These are phyloP conservation scores for Barypeithes pellucidus DNA, from an alignment of 2,888 invertebrate genomes.

Conservation along the genomic window DNA sequence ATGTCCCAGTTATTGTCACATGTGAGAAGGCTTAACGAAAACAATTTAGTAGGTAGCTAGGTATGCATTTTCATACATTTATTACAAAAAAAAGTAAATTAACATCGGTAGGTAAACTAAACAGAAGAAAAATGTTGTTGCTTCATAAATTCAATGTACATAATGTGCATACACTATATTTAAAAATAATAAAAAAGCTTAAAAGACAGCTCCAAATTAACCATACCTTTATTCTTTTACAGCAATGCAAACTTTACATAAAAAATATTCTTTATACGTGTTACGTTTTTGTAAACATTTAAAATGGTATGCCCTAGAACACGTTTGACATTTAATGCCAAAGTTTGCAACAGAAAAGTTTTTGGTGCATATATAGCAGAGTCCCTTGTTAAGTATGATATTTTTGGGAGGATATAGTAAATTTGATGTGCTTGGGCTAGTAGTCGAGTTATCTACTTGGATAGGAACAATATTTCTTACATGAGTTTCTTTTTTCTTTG, in stretches of 20 bases:
- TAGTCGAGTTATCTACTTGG: background rate
- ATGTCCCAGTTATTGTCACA: background rate
- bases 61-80: background rate
- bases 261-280: background rate
- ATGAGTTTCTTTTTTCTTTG: background rate
- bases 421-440: background rate
- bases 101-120: background rate
- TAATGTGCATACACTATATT: no score
- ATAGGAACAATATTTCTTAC: background rate
- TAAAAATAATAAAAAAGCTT: background rate
- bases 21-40: background rate
- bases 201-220: background rate
- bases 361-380: background rate
- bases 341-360: background rate
- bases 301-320: background rate
- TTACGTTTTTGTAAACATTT: background rate
- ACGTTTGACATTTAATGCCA: slow-evolving; percentile 1
- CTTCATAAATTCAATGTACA: no score
- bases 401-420: background rate
- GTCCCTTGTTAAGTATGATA: background rate
- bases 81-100: background rate
- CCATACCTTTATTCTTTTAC: background rate
- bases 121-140: background rate
- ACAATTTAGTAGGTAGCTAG: no score
- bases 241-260: background rate